Evolutionary conservation across 2,113 vertebrate genomes (phyloP), one percentile per base, ranked within the genome.

Genomic region (Indicator indicator): DNA sequence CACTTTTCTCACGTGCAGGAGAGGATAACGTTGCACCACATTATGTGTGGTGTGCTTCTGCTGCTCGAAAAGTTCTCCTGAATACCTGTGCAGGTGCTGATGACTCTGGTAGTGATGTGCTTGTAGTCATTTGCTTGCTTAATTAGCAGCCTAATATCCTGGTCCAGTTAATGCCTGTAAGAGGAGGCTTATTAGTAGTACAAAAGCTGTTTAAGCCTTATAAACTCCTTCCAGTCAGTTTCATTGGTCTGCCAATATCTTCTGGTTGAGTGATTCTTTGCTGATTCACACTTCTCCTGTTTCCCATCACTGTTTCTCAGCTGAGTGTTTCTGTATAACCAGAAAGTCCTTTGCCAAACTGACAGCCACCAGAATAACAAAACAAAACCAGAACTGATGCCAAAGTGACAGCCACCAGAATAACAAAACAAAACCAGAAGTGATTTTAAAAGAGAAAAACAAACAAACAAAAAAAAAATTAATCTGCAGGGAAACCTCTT

Each of bases 71-170:
- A 19, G 5, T 46, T 70, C 40, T 93, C 72, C 42, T 33, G 26
- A 55, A 91, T 94, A 95, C 94, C 91, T 97, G 91, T 38, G 26
- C 75, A 93, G 87, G 89, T 95, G 86, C 84, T 87, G 74, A 74
- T 78, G 73, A 60, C 56, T 74, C 32, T 68, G 72, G 36, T 16
- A 60, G n/a, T 94, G 88, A 92, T 58, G 68, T 71, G 69, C 60
- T 91, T 70, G 55, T 85, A 94, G 94, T 94, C 87, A 86, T 93
- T 96, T 97, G 38, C 93, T 93, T 96, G 89, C 93, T 95, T 95
- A 97, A 97, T 97, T 97, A 96, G 93, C 95, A 89, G 92, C 94
- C 89, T 95, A 96, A 96, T 97, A 95, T 85, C 91, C 93, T 94
- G 79, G 91, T 93, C 94, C 91, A 78, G 84, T 70, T 95, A 96